These are phyloP conservation scores for Grapholita molesta DNA, from an alignment of 1,140 invertebrate species.

Conservation along the genomic window DNA sequence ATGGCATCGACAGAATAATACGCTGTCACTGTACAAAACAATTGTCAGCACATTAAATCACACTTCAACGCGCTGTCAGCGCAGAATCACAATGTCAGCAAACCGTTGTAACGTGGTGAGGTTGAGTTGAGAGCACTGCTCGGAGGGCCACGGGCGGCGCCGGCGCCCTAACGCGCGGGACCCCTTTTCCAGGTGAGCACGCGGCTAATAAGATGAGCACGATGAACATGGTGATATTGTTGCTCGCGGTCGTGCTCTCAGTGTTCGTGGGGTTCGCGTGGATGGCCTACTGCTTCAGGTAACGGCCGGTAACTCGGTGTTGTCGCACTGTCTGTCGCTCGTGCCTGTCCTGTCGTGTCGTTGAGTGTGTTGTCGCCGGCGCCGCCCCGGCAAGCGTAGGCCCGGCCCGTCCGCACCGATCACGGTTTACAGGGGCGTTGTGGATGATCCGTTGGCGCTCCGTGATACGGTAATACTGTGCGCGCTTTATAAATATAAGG, in stretches of 20 bases:
- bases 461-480: not conserved
- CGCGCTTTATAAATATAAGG: no score
- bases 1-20: not conserved
- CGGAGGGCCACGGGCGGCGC: conserved; percentile 59
- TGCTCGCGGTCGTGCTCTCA: conserved; percentile 93
- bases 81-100: not conserved
- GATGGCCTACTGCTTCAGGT: conserved; percentile 97
- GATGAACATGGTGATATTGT: conserved; percentile 92
- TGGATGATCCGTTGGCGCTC: not conserved
- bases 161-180: conserved; percentile 69
- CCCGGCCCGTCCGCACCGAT: conserved; percentile 39
- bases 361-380: conserved; percentile 33
- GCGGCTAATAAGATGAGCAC: conserved; percentile 90
- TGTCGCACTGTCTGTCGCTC: conserved; percentile 62
- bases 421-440: not conserved
- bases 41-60: not conserved
- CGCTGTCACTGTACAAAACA: not conserved
- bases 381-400: conserved; percentile 46
- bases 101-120: not conserved
- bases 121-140: conserved; percentile 47
- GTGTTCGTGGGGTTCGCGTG: conserved; percentile 97
- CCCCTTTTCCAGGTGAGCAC: conserved; percentile 82
- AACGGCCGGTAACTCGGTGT: conserved; percentile 76
- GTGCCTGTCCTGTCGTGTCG: conserved; percentile 60
- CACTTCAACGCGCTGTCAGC: not conserved